A percentile compares a stretch with the other conserved stretches of the same genome.
phyloP scores from a whole-genome alignment of 2,888 invertebrate genomes.

The Dolichomitus sp. region DNA sequence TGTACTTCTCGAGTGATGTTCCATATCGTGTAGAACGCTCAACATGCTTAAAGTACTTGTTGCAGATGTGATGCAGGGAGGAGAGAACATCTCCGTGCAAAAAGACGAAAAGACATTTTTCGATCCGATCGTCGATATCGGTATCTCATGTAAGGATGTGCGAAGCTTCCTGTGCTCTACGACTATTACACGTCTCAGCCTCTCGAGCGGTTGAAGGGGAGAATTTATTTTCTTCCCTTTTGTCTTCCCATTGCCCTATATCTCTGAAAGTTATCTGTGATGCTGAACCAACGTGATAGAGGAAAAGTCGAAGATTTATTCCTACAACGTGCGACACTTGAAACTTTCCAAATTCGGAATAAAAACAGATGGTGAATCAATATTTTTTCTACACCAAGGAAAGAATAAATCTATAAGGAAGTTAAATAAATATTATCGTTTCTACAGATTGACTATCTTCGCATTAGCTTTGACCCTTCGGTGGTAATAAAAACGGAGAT shows the following conservation, averaged over 20 bases:
- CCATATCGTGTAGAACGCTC: slow-evolving; percentile 5
- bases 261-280: neutral
- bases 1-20: slow-evolving; percentile 32
- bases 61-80: neutral
- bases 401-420: neutral
- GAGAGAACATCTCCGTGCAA: neutral
- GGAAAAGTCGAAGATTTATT: slow-evolving; percentile 3
- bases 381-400: neutral
- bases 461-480: slow-evolving; percentile 1
- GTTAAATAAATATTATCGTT: neutral
- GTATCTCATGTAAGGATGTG: slow-evolving; percentile 4
- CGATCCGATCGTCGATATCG: slow-evolving; percentile 2
- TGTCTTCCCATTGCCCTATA: neutral
- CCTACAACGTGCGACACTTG: neutral
- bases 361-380: neutral
- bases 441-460: neutral
- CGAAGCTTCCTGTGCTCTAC: neutral
- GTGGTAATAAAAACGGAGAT: slow-evolving; percentile 3
- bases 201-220: neutral
- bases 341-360: slow-evolving; percentile 2
- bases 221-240: neutral
- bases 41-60: slow-evolving; percentile 10
- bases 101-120: neutral
- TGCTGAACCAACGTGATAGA: neutral
- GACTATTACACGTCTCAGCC: slow-evolving; percentile 1